Conservation (phyloP, 1,140 invertebrate genomes). For the Neodiprion lecontei region DNA sequence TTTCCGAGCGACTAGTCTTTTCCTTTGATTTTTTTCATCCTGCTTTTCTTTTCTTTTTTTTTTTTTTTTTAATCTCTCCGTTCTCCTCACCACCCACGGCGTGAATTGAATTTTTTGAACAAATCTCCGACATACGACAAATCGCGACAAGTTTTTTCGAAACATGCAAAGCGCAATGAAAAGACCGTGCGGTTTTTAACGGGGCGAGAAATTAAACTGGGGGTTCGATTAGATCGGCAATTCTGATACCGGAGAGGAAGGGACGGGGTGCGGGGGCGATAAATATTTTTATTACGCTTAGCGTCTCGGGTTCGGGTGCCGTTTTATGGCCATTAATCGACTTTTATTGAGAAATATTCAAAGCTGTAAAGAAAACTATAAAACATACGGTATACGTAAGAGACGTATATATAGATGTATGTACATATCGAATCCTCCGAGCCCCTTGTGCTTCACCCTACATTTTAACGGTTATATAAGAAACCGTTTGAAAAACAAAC, state of each 20-base stretch:
- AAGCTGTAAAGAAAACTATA: neutral
- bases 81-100: neutral
- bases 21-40: neutral
- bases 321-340: neutral
- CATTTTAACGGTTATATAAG: too few relatives aligned
- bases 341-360: constrained; percentile 3
- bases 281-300: neutral
- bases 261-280: too few relatives aligned
- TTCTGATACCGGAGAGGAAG: neutral
- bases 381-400: too few relatives aligned
- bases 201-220: neutral
- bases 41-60: neutral
- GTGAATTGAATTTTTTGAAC: too few relatives aligned
- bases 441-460: too few relatives aligned
- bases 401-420: too few relatives aligned
- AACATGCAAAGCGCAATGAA: neutral
- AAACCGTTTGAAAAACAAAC: too few relatives aligned
- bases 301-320: too few relatives aligned
- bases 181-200: neutral
- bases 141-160: neutral
- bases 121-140: neutral
- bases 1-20: too few relatives aligned
- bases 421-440: too few relatives aligned
- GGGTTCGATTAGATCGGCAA: neutral
- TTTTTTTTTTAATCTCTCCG: neutral